These are phyloP conservation scores for Cotesia vestalis DNA, from an alignment of 1,140 invertebrate genomes.

Conservation along the genomic window DNA sequence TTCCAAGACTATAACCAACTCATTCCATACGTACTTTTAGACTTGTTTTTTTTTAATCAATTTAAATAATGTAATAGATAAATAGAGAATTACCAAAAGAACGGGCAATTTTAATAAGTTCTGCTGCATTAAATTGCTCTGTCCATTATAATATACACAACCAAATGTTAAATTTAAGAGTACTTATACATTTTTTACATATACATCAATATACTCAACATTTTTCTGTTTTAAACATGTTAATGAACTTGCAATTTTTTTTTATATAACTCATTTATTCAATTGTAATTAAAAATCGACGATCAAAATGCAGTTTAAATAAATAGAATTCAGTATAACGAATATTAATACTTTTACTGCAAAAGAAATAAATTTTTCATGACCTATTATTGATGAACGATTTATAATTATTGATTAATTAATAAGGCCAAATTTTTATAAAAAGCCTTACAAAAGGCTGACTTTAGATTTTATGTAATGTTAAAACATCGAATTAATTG, in stretches of 20 bases:
- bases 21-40: not conserved
- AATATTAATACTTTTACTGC: too few relatives aligned
- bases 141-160: not conserved
- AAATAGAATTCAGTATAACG: too few relatives aligned
- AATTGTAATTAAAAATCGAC: too few relatives aligned
- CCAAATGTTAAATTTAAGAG: conserved; percentile 25
- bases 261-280: too few relatives aligned
- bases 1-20: not conserved
- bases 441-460: too few relatives aligned
- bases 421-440: too few relatives aligned
- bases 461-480: too few relatives aligned
- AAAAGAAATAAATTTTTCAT: too few relatives aligned
- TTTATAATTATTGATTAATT: too few relatives aligned
- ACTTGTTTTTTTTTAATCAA: not conserved
- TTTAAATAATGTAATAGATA: not conserved
- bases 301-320: too few relatives aligned
- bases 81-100: conserved; percentile 10
- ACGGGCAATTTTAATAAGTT: not conserved
- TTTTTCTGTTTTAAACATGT: not conserved
- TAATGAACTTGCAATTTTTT: not conserved
- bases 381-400: too few relatives aligned
- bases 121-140: not conserved
- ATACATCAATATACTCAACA: not conserved
- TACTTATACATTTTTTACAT: not conserved
- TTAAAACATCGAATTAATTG: too few relatives aligned